A percentile compares a stretch with the other conserved stretches of the same genome.
These are phyloP conservation scores for Caenorhabditis drosophilae DNA, from an alignment of 2,888 invertebrate species.

Conservation along the genomic window DNA sequence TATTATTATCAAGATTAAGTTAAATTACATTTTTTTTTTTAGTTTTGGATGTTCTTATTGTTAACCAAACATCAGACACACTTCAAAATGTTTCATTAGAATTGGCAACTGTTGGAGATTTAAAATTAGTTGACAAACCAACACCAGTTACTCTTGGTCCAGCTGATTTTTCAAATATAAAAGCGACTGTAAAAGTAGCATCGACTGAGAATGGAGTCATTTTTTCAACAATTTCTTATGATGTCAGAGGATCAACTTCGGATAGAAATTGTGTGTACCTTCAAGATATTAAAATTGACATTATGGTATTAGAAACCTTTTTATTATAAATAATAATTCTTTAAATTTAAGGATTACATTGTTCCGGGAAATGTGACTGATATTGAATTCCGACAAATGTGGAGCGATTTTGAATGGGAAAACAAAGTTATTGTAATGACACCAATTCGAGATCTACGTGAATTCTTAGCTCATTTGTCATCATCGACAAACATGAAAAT, in stretches of 20 bases:
- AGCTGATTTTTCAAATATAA: slow-evolving; percentile 95
- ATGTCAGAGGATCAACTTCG: slow-evolving; percentile 87
- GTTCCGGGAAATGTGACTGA: slow-evolving; percentile 85
- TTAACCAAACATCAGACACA: slow-evolving; percentile 97
- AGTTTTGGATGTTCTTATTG: slow-evolving; percentile 93
- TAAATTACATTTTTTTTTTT: too few relatives aligned
- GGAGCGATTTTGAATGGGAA: slow-evolving; percentile 99
- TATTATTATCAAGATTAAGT: background rate
- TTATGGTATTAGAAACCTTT: slow-evolving; percentile 54
- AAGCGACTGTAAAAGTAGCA: slow-evolving; percentile 78
- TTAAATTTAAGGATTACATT: slow-evolving; percentile 92
- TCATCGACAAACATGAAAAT: slow-evolving; percentile 98
- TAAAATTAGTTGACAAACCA: slow-evolving; percentile 96
- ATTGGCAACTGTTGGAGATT: slow-evolving; percentile 86
- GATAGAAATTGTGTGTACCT: slow-evolving; percentile 96
- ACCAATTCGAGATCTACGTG: slow-evolving; percentile 84
- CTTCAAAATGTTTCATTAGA: slow-evolving; percentile 97
- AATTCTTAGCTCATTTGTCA: slow-evolving; percentile 88
- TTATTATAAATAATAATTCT: background rate
- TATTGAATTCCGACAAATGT: slow-evolving; percentile 97
- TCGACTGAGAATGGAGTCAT: slow-evolving; percentile 99
- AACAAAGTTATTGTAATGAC: slow-evolving; percentile 98
- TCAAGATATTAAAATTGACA: slow-evolving; percentile 97
- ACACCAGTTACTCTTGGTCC: slow-evolving; percentile 93
- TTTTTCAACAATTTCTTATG: slow-evolving; percentile 98